Evolutionary conservation across 2,888 invertebrate species (phyloP), one percentile per base, ranked within the genome.

Genomic region (Acronicta psi): DNA sequence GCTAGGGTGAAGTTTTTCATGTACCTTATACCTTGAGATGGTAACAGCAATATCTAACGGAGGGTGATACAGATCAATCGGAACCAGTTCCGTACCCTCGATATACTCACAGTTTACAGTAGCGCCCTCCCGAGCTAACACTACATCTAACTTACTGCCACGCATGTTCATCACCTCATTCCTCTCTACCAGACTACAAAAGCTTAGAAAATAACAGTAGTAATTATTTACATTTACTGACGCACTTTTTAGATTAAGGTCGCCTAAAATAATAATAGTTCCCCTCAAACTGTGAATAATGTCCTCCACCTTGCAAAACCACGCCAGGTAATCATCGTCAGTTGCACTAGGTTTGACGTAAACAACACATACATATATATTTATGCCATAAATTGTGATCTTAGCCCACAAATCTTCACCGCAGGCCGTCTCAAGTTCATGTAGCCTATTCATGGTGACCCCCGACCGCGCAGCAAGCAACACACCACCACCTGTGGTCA

Each of bases 351-450:
- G 16, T 2, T 16, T 16, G 7, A 37, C n/a, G 16, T 16, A 37
- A 8, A 37, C 16, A 37, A 8, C 16, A 37, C 16, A 23, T 5
- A 23, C 23, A 23, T 7, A 23, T 4, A 23, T 7, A 2, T 5
- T 23, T 23, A 7, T 5, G 37, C 38, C 38, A 38, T 38, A 10
- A 9, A 31, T 14, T 14, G 11, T 31, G 13, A 31, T 6, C 11
- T 17, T 13, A 10, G 31, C 38, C 54, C 54, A 41, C 13, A 54
- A 18, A 23, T 45, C 40, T 11, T 58, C 51, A 2, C 59, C 37
- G 23, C 37, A 16, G 9, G n/a, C 23, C 23, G 23, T 23, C 23
- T 23, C 23, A 1, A 23, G 23, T 6, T 23, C 23, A 6, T 7
- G 1, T 6, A 2, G 37, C 11, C 52, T 51, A 0, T 9, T 40